Evolutionary conservation across 35 echinoderm and acorn worm genomes (phyloP), one percentile per base, ranked within the genome.

Genomic region (Chiridota heheva): DNA sequence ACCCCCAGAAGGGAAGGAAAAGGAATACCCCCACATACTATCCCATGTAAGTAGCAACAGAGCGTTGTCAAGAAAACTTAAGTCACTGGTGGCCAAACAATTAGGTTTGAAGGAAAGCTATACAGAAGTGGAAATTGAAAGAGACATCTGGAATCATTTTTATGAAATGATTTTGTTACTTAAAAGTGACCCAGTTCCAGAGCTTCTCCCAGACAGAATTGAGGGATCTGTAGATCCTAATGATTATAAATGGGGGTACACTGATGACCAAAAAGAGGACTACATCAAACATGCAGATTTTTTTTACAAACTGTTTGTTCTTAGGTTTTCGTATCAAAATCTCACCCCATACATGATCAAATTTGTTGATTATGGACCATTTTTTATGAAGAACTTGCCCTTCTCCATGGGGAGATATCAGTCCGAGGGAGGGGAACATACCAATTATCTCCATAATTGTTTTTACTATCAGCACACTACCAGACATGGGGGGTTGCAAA

Each of bases 291-390:
- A 58, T 53, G 75, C 75, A 40, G 75, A 78, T 18, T 58, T 32
- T n/a, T 78, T 78, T 26, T 78, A 78, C 33, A 49, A 78, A 38
- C 61, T 78, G 33, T 78, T 78, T 78, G 42, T 32, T 28, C 55
- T 78, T 29, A 57, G 55, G 48, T 78, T 60, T 78, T 38, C 46
- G 41, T 60, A 42, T 59, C 12, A 5, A 1, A 33, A 36, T 35
- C 27, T 78, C 18, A 78, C 75, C 10, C 75, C 75, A 60, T 78
- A 78, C 51, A 78, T 78, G 75, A 78, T 78, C 51, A 78, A 78
- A 57, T 78, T 78, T 78, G 51, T 78, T 4, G 75, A 78, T 26
- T 38, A 60, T 36, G 75, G 36, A 20, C 75, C 75, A 48, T 15
- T 53, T 1, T 76, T 76, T n/a, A 40, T 76, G 72, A 57, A 53